A percentile compares a stretch with the other conserved stretches of the same genome.
Evolutionary conservation across 2,797 vertebrate genomes (phyloP).

Genomic region (Tauraco hartlaubi): DNA sequence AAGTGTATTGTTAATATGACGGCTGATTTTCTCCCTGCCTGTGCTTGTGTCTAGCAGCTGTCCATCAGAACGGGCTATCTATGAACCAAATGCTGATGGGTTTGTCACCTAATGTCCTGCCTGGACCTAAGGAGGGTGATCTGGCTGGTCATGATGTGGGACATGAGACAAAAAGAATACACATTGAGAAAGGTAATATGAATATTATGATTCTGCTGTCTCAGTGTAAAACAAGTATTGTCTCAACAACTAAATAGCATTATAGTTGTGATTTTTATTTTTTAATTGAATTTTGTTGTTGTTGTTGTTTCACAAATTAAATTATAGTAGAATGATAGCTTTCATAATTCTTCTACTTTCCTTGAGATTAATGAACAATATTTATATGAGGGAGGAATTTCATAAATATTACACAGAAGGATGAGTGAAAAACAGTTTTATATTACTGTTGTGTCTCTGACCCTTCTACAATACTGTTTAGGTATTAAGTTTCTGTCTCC

Average conservation of each 20-base stretch:
- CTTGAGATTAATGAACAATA: not conserved
- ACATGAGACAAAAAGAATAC: constrained; percentile 95
- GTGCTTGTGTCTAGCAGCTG: constrained; percentile 78
- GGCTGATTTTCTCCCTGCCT: constrained; percentile 20
- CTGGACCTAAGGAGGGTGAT: constrained; percentile 97
- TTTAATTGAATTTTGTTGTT: not conserved
- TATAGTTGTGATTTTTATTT: not conserved
- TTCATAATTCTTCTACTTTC: not conserved
- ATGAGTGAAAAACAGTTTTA: constrained; percentile 20
- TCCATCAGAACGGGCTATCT: constrained; percentile 96
- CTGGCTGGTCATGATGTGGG: constrained; percentile 95
- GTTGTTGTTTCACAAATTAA: not conserved
- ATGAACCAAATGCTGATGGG: constrained; percentile 98
- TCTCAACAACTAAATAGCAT: not conserved
- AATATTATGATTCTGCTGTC: not conserved
- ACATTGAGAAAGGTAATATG: constrained; percentile 94
- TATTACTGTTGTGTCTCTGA: not conserved
- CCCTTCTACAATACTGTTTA: constrained; percentile 25
- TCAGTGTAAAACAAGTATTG: not conserved
- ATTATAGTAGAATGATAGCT: not conserved
- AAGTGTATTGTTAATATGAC: not conserved
- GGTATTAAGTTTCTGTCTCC: constrained; percentile 57
- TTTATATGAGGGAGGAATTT: not conserved
- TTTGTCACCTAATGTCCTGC: constrained; percentile 94
- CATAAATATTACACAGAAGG: not conserved